Conservation (phyloP, 2,113 vertebrate species). For the Myotis lucifugus region DNA sequence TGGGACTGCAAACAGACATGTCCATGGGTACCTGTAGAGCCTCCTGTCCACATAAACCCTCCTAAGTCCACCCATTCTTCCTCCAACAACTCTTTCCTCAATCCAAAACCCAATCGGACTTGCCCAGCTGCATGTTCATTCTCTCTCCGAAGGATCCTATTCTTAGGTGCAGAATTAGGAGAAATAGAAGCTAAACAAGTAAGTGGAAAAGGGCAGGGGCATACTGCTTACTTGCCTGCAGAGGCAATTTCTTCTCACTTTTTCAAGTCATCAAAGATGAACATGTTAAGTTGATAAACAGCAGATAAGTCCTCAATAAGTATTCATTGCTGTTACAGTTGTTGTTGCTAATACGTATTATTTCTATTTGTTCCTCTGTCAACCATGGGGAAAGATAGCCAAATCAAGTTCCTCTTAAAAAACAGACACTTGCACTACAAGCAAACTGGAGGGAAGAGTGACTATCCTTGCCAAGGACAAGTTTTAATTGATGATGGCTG, state of each 20-base stretch:
- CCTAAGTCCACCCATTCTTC: not conserved
- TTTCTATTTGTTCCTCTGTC: conserved; percentile 11
- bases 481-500: conserved; percentile 67
- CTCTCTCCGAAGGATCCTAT: not conserved
- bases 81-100: not conserved
- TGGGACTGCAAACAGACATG: not conserved
- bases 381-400: not conserved
- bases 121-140: not conserved
- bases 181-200: not conserved
- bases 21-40: not conserved
- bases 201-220: not conserved
- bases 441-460: conserved; percentile 25
- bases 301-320: not conserved
- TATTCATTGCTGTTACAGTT: not conserved
- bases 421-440: not conserved
- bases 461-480: conserved; percentile 60
- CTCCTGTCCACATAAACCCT: not conserved
- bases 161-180: not conserved
- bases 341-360: not conserved
- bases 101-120: not conserved
- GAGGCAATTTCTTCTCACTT: not conserved
- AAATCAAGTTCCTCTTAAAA: conserved; percentile 51
- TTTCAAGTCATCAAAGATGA: not conserved
- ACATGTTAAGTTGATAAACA: not conserved
- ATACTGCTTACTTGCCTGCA: not conserved